Base-by-base conservation (phyloP, 2,113 vertebrate genomes). In the Chaenocephalus aceratus region DNA sequence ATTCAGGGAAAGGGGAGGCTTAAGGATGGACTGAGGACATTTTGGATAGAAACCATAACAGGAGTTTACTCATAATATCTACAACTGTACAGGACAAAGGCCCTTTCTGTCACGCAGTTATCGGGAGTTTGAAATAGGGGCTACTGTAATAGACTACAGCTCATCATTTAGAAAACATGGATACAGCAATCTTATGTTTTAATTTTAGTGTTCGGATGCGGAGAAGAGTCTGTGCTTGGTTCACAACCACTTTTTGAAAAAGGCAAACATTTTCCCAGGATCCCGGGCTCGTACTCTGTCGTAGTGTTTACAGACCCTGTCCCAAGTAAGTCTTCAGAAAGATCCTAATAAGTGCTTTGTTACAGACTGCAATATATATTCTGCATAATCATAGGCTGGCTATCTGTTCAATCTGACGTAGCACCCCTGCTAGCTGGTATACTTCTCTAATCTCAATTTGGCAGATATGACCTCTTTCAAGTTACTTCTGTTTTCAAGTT, bases 371-470 rank as follows among this genome's bases (percentile, higher is more conserved):
- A 87, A 90, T 90, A 89, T 41, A 88, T 88, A 90, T 92, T 90
- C 89, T 93, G 91, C 89, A 93, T 94, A 92, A 93, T 91, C 88
- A 87, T 89, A 88, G 86, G 86, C 84, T 91, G 88, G 90, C 91
- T 87, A 82, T 90, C 90, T 84, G 90, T 86, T 91, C 77, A 51
- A 85, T 91, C 78, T 89, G 88, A 85, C 85, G 23, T 75, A 86
- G 86, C 89, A 89, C 85, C 83, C 88, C 81, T 85, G 87, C 90
- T 90, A 61, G 90, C 93, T 92, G 90, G 90, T 91, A 92, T 73
- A 88, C 76, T 89, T 88, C 82, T 92, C 90, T 94, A 94, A 94
- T 94, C 93, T 94, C 93, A 93, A 94, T 91, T 94, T 93, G 93
- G 92, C 92, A 94, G 93, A 94, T 92, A 92, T 92, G 91, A 93